Evolutionary conservation across 2,888 invertebrate genomes (phyloP), one percentile per base, ranked within the genome.

Genomic region (Agriopis aurantiaria): DNA sequence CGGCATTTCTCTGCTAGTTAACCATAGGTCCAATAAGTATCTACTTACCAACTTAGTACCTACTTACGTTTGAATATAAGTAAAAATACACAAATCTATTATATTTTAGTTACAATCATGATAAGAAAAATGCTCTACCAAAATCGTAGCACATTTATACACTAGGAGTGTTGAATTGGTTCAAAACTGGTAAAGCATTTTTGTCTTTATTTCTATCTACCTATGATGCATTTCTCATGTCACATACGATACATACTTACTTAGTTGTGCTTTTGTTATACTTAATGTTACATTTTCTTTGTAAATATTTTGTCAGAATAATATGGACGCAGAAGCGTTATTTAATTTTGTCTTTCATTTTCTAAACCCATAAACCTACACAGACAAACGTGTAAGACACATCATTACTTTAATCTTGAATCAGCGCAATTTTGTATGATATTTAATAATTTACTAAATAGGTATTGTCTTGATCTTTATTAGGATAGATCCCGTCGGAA

Each of bases 241-340:
- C 77, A 70, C 69, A 68, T 64, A 79, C 63, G 49, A 43, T 52
- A 63, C 63, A 49, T 61, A 69, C 56, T 58, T 48, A 58, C 46
- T 77, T 84, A 85, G 85, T 89, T 89, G 86, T 92, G 91, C 89
- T 92, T 93, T 91, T 92, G 91, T 92, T 92, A 82, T 85, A 46
- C 58, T 58, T 58, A 84, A 87, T 89, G 86, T 90, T 90, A 88
- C 83, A 86, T 86, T 87, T 91, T 88, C 89, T 91, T 91, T 93
- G 93, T 93, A 93, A 91, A 93, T 93, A 93, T 89, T 91, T 90
- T 85, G 83, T 90, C 88, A 83, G 83, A 87, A 87, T 86, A 91
- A 87, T 91, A 92, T 85, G 84, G 87, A 84, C 87, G 91, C 89
- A 73, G 73, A 82, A 79, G 91, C 91, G 88, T 91, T 89, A 85